These are phyloP conservation scores for Drosophila guanche DNA, from an alignment of 1,140 invertebrate species.

Conservation along the genomic window DNA sequence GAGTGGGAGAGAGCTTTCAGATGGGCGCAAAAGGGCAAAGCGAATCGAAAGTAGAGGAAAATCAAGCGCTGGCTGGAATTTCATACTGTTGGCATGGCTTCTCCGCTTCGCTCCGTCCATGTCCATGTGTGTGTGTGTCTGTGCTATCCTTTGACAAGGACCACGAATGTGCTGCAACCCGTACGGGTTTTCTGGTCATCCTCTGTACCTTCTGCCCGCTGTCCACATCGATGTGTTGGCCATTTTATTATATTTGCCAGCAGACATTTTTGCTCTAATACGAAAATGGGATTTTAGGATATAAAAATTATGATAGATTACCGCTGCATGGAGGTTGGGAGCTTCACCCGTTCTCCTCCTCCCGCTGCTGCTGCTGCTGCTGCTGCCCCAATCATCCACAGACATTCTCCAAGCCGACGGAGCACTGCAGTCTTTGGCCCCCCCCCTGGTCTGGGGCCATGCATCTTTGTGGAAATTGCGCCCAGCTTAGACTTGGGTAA, in stretches of 20 bases:
- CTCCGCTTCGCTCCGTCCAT: conserved; percentile 12
- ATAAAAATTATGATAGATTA: conserved; percentile 84
- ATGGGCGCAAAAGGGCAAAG: conserved; percentile 50
- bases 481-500: conserved; percentile 51
- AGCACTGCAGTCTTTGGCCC: conserved; percentile 4
- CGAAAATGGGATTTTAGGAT: conserved; percentile 83
- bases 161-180: conserved; percentile 57
- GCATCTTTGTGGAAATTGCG: conserved; percentile 61
- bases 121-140: conserved; percentile 25
- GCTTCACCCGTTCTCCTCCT: conserved; percentile 18
- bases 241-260: conserved; percentile 81
- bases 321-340: conserved; percentile 41
- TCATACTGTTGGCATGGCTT: conserved; percentile 69
- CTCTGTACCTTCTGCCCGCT: conserved; percentile 22
- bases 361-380: conserved; percentile 2
- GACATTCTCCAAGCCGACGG: conserved; percentile 3
- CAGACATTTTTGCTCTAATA: conserved; percentile 83
- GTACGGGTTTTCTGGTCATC: conserved; percentile 15
- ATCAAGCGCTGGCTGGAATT: conserved; percentile 76
- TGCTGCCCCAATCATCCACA: conserved; percentile 7
- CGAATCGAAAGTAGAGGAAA: conserved; percentile 62
- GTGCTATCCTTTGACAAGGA: conserved; percentile 79
- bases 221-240: conserved; percentile 69
- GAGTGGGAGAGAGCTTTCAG: conserved; percentile 10
- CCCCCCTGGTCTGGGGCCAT: background rate